Percentiles rank a stretch among this genome's conserved stretches.
Conservation (phyloP, 2,113 vertebrate species). For the Notechis scutatus region DNA sequence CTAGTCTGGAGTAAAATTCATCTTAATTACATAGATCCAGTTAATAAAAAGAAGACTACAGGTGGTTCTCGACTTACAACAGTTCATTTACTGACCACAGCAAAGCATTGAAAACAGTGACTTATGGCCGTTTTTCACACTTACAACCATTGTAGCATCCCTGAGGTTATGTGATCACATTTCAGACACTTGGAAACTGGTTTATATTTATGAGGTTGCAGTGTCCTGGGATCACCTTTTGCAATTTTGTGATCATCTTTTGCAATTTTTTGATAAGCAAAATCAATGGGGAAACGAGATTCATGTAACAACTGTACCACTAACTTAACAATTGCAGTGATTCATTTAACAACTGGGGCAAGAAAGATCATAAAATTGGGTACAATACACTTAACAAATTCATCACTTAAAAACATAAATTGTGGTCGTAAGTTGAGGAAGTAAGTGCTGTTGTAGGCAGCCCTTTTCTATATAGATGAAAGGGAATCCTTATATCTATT, state of each 20-base stretch:
- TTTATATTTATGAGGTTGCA: background rate
- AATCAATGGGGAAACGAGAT: background rate
- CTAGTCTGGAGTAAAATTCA: background rate
- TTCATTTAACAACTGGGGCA: background rate
- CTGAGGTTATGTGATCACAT: background rate
- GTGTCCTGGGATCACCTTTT: background rate
- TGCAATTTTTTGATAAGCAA: background rate
- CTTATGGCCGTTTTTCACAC: background rate
- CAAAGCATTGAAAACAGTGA: background rate
- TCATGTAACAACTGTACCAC: background rate
- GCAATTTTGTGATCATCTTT: background rate
- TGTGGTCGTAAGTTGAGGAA: background rate
- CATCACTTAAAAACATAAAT: background rate
- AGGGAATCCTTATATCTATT: background rate
- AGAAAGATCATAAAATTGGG: background rate
- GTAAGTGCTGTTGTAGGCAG: background rate
- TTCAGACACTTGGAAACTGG: background rate
- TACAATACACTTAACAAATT: background rate
- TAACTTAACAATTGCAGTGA: background rate
- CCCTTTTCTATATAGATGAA: background rate
- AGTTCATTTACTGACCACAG: background rate
- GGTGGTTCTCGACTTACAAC: background rate
- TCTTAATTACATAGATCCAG: background rate
- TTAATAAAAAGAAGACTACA: background rate
- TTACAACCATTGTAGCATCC: background rate